These are phyloP conservation scores for Trematomus bernacchii DNA, from an alignment of 2,797 vertebrate genomes.

Conservation along the genomic window DNA sequence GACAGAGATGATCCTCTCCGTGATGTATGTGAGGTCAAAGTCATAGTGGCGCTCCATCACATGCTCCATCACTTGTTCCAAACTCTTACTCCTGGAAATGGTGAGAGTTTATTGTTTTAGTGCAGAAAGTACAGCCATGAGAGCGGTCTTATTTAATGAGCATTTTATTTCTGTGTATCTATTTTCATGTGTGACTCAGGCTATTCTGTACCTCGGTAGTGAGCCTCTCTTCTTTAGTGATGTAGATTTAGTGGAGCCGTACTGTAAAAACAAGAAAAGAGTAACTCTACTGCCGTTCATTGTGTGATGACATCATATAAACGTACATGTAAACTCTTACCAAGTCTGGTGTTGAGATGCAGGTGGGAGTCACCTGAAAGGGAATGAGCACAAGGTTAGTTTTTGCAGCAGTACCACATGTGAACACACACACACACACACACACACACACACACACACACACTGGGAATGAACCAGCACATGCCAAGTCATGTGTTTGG, in stretches of 20 bases:
- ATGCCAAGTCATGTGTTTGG: conserved; percentile 54
- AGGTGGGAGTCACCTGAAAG: conserved; percentile 85
- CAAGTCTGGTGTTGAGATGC: conserved; percentile 81
- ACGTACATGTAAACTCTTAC: conserved; percentile 73
- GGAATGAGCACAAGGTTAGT: conserved; percentile 42
- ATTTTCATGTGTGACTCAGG: not conserved
- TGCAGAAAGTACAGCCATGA: conserved; percentile 20
- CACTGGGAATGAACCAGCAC: conserved; percentile 33
- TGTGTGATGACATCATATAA: not conserved
- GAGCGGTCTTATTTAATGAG: not conserved
- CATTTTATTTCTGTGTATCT: not conserved
- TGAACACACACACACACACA: conserved; percentile 6
- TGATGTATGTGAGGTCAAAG: conserved; percentile 95
- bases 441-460: conserved; percentile 3
- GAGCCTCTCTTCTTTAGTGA: conserved; percentile 86
- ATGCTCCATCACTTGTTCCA: conserved; percentile 90
- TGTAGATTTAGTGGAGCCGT: conserved; percentile 86
- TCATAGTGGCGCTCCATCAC: conserved; percentile 92
- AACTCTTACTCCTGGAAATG: conserved; percentile 85
- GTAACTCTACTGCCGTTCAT: not conserved
- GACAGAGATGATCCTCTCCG: conserved; percentile 93
- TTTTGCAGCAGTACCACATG: conserved; percentile 11
- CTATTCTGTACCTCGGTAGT: conserved; percentile 82
- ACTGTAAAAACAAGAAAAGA: conserved; percentile 50
- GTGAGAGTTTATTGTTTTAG: conserved; percentile 7